Evolutionary conservation across 2,113 vertebrate genomes (phyloP).

Genomic region (Callipepla californica): DNA sequence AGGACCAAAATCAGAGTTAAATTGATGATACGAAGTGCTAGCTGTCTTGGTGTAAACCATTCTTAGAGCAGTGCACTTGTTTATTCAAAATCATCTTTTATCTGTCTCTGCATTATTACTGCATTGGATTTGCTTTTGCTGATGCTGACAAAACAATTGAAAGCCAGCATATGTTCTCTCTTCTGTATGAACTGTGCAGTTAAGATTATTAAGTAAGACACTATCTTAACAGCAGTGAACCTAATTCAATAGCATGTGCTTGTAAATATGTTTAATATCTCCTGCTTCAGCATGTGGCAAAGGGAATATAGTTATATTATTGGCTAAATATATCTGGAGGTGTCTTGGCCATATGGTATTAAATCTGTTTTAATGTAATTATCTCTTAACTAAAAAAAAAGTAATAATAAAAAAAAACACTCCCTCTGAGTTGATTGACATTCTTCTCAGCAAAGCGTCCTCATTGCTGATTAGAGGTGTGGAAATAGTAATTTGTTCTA

Average conservation of each 20-base stretch:
- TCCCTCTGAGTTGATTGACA: conserved; percentile 56
- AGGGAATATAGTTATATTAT: conserved; percentile 45
- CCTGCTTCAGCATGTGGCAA: conserved; percentile 45
- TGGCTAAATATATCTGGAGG: conserved; percentile 60
- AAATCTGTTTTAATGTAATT: conserved; percentile 70
- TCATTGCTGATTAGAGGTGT: conserved; percentile 64
- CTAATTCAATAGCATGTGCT: conserved; percentile 32
- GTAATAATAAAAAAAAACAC: background rate
- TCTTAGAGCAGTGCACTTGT: background rate
- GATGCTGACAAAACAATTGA: background rate
- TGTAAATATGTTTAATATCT: conserved; percentile 63
- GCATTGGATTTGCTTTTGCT: conserved; percentile 11
- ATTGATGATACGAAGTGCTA: background rate
- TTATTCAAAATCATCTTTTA: conserved; percentile 17
- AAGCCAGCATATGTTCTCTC: conserved; percentile 16
- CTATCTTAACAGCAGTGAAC: conserved; percentile 12
- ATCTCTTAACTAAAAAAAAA: conserved; percentile 59
- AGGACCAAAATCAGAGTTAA: background rate
- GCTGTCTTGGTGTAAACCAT: background rate
- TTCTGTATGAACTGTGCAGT: background rate
- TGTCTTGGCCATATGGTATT: conserved; percentile 61
- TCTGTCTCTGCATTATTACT: conserved; percentile 5
- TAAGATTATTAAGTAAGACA: conserved; percentile 41
- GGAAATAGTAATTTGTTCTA: conserved; percentile 70
- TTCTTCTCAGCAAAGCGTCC: conserved; percentile 39